These are phyloP conservation scores for Teleogryllus oceanicus DNA, from an alignment of 2,888 invertebrate species.

Conservation along the genomic window DNA sequence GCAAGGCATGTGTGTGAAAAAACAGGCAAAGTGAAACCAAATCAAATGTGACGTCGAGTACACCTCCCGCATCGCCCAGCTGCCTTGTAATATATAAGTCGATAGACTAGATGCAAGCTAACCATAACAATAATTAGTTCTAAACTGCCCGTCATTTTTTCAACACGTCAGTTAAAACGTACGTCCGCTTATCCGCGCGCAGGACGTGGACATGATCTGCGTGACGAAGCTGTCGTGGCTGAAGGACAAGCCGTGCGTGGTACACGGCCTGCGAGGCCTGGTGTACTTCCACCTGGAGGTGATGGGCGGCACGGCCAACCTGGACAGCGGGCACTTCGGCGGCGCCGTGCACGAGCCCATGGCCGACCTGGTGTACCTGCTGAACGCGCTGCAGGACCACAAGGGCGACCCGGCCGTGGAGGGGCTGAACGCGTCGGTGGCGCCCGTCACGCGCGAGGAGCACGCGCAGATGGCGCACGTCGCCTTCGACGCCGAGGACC, in stretches of 20 bases:
- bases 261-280: background rate
- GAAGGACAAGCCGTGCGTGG: background rate
- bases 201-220: background rate
- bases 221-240: slow-evolving; percentile 18
- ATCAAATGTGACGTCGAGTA: too few species aligned
- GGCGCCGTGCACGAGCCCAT: background rate
- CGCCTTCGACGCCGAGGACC: background rate
- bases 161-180: too few species aligned
- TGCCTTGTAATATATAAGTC: too few species aligned
- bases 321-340: slow-evolving; percentile 20
- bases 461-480: background rate
- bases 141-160: too few species aligned
- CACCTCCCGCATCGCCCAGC: too few species aligned
- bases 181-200: background rate
- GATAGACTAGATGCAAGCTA: too few species aligned
- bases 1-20: too few species aligned
- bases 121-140: too few species aligned
- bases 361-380: background rate
- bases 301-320: background rate
- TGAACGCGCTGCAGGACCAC: background rate
- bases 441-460: background rate
- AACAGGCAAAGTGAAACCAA: too few species aligned
- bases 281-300: slow-evolving; percentile 5
- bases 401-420: background rate
- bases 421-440: background rate